Percentiles rank a stretch among this genome's conserved stretches.
phyloP scores from a whole-genome alignment of 2,888 invertebrate species.

The Druceiella hillmani region DNA sequence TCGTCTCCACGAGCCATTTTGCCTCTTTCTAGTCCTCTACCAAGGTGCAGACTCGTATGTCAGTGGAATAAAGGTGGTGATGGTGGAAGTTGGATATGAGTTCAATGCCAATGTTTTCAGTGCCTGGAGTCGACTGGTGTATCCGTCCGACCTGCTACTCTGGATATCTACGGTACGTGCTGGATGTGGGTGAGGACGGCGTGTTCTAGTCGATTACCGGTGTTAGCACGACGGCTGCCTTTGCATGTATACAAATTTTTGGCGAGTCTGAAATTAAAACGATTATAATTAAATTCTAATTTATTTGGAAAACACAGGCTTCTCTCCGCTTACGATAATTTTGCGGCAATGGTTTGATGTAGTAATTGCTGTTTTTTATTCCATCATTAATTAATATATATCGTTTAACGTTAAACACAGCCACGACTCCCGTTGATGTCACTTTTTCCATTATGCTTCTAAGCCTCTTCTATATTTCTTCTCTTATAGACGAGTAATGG shows the following conservation, averaged over 20 bases:
- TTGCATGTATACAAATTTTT: slow-evolving; percentile 77
- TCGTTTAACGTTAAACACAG: too few relatives aligned
- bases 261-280: slow-evolving; percentile 59
- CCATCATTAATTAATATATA: too few relatives aligned
- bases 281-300: too few relatives aligned
- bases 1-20: slow-evolving; percentile 50
- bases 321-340: too few relatives aligned
- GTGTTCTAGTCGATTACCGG: slow-evolving; percentile 80
- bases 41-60: slow-evolving; percentile 31
- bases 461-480: too few relatives aligned
- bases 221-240: slow-evolving; percentile 79
- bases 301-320: too few relatives aligned
- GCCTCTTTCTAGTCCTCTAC: slow-evolving; percentile 23
- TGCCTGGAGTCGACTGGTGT: too few relatives aligned
- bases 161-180: slow-evolving; percentile 71
- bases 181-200: slow-evolving; percentile 77
- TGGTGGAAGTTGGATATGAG: slow-evolving; percentile 34
- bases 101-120: slow-evolving; percentile 16
- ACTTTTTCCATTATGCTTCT: too few relatives aligned
- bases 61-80: slow-evolving; percentile 26
- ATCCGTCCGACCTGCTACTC: slow-evolving; percentile 14
- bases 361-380: too few relatives aligned
- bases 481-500: too few relatives aligned
- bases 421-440: too few relatives aligned
- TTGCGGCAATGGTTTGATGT: too few relatives aligned